phyloP scores from a whole-genome alignment of 2,797 vertebrate species.

The Antrozous pallidus region DNA sequence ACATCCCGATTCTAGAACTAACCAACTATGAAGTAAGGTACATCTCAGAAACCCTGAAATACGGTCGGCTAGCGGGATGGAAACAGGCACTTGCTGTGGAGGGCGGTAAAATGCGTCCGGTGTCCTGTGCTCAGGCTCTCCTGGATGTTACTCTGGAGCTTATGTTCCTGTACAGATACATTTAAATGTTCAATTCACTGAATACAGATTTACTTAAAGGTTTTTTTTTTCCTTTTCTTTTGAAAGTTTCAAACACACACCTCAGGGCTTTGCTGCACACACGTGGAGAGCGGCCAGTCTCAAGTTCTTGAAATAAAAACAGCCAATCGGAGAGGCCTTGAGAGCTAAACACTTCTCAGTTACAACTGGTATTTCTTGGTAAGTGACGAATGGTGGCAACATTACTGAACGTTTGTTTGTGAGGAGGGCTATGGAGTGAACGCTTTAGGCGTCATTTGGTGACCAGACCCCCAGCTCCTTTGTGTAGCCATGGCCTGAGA shows the following conservation, averaged over 20 bases:
- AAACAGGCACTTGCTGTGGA: background rate
- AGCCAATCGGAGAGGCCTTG: background rate
- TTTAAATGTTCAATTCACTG: slow-evolving; percentile 42
- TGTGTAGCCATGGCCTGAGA: background rate
- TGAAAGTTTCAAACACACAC: background rate
- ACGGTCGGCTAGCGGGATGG: background rate
- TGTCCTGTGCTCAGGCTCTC: background rate
- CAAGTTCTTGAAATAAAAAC: slow-evolving; percentile 54
- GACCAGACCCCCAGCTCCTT: slow-evolving; percentile 10
- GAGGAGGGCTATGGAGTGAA: slow-evolving; percentile 49
- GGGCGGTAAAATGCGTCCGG: background rate
- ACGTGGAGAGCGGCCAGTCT: background rate
- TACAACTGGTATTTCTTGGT: background rate
- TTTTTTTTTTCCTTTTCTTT: background rate
- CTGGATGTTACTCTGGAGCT: slow-evolving; percentile 13
- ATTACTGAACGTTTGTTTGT: slow-evolving; percentile 11
- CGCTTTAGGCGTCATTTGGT: slow-evolving; percentile 43
- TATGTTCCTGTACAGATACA: slow-evolving; percentile 20
- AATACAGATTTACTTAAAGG: background rate
- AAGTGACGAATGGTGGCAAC: background rate
- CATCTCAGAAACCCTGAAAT: background rate
- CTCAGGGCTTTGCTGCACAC: slow-evolving; percentile 45
- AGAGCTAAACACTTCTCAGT: slow-evolving; percentile 38
- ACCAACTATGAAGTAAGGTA: background rate
- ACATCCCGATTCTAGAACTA: slow-evolving; percentile 1